Percentiles rank a stretch among this genome's conserved stretches.
Conservation (phyloP, 1,140 invertebrate species). For the Gryllus bimaculatus region DNA sequence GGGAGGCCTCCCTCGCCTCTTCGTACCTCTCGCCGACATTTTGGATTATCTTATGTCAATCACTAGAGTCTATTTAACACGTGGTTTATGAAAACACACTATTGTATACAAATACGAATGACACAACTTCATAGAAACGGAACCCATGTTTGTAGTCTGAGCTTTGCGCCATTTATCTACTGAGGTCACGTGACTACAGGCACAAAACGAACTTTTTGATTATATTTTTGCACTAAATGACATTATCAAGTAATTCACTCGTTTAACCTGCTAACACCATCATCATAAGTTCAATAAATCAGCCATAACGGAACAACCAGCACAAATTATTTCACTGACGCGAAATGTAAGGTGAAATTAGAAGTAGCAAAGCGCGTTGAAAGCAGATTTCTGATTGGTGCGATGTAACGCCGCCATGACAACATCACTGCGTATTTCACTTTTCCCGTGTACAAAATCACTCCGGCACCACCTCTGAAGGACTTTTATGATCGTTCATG, state of each 20-base stretch:
- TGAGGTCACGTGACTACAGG: conserved; percentile 46
- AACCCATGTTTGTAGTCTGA: conserved; percentile 43
- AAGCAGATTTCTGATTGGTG: conserved; percentile 49
- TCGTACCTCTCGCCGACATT: conserved; percentile 76
- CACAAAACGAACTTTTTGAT: conserved; percentile 13
- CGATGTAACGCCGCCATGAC: conserved; percentile 49
- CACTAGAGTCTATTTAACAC: conserved; percentile 32
- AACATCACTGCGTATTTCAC: conserved; percentile 35
- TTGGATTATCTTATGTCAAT: conserved; percentile 36
- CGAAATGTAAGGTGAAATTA: conserved; percentile 41
- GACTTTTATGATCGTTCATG: background rate
- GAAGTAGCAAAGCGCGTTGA: conserved; percentile 40
- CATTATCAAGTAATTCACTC: conserved; percentile 14
- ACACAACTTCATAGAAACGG: conserved; percentile 44
- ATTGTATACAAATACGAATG: conserved; percentile 53
- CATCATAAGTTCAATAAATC: conserved; percentile 17
- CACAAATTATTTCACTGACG: conserved; percentile 49
- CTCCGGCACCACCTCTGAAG: background rate
- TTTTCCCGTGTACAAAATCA: conserved; percentile 12
- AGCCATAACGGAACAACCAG: conserved; percentile 30
- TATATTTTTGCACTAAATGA: conserved; percentile 19
- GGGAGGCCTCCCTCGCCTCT: conserved; percentile 77
- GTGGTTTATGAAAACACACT: conserved; percentile 41
- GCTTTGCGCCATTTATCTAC: conserved; percentile 50
- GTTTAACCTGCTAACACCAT: conserved; percentile 19